Conservation (phyloP, 2,113 vertebrate species). For the Typhlomys cinereus region DNA sequence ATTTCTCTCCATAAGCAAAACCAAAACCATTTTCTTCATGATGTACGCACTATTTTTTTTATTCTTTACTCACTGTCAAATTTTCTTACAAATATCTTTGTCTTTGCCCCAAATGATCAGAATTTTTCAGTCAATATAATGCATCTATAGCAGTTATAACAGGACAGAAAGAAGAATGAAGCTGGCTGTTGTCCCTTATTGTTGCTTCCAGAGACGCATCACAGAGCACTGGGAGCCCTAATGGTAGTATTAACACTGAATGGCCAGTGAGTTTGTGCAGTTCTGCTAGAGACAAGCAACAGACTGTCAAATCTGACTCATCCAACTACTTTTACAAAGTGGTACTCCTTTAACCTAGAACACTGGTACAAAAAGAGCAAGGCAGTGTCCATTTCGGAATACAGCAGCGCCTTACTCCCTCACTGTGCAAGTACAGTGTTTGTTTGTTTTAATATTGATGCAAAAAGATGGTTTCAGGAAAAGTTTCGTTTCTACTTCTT, state of each 20-base stretch:
- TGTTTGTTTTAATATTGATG: too few relatives aligned
- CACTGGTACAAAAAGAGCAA: neutral
- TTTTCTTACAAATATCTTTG: neutral
- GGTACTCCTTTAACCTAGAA: neutral
- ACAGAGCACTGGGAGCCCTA: neutral
- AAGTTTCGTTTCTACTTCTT: neutral
- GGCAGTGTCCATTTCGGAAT: neutral
- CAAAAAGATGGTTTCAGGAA: neutral
- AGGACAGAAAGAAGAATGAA: neutral
- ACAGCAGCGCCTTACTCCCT: too few relatives aligned
- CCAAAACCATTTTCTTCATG: conserved; percentile 13
- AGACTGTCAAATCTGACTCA: neutral
- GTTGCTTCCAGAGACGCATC: neutral
- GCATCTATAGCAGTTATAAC: neutral
- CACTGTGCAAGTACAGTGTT: too few relatives aligned
- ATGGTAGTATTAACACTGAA: neutral
- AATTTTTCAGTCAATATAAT: conserved; percentile 11
- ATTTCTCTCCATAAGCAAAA: conserved; percentile 6
- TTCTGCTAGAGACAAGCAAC: neutral
- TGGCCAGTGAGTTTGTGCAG: neutral
- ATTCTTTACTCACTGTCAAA: conserved; percentile 3
- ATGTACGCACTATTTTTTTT: neutral
- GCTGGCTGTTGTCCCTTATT: neutral
- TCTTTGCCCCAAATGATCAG: neutral
- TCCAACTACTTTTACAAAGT: neutral